Percentiles rank a stretch among this genome's conserved stretches.
phyloP scores from a whole-genome alignment of 2,797 vertebrate genomes.

The Manis crassicaudata region DNA sequence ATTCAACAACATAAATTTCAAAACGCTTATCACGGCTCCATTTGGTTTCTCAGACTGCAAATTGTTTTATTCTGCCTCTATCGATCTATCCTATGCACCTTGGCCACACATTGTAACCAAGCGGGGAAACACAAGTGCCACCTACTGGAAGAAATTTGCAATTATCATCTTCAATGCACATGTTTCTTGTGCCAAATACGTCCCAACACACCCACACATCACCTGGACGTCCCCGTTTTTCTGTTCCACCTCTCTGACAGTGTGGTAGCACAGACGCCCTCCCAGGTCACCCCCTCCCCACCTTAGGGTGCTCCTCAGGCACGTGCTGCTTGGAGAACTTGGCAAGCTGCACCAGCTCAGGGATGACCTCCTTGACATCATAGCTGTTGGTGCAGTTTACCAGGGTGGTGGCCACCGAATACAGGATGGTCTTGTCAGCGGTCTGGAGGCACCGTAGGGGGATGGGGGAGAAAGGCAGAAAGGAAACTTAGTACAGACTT shows the following conservation, averaged over 20 bases:
- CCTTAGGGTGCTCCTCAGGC: slow-evolving; percentile 98
- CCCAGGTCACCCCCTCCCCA: slow-evolving; percentile 66
- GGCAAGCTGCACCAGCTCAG: slow-evolving; percentile 96
- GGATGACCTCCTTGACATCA: slow-evolving; percentile 96
- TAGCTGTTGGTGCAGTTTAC: slow-evolving; percentile 98
- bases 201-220: accelerated
- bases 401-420: slow-evolving; percentile 94
- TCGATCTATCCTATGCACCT: accelerated
- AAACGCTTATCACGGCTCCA: not conserved
- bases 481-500: not conserved
- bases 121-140: not conserved
- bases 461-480: not conserved
- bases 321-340: slow-evolving; percentile 99
- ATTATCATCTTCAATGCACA: not conserved
- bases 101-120: not conserved
- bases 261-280: too few relatives aligned
- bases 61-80: not conserved
- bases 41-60: not conserved
- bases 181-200: too few relatives aligned
- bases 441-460: slow-evolving; percentile 84
- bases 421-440: slow-evolving; percentile 96
- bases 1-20: not conserved
- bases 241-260: accelerated
- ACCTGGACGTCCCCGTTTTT: accelerated
- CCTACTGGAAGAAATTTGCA: not conserved